Evolutionary conservation across 1,140 invertebrate species (phyloP).

Genomic region (Sarcophaga bullata): DNA sequence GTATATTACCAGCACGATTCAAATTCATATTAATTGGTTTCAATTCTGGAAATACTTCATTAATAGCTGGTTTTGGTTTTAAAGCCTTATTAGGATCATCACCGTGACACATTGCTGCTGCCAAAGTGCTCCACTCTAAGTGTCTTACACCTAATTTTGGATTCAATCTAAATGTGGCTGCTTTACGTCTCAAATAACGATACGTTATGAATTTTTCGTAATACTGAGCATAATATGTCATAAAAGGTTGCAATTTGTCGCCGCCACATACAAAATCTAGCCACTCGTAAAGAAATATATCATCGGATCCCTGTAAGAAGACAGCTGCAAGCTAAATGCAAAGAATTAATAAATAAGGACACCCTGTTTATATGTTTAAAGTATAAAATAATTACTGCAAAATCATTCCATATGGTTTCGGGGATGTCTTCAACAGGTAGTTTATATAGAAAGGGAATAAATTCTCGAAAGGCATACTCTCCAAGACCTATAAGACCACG

Average conservation of each 20-base stretch:
- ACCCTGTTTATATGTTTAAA: slow-evolving; percentile 25
- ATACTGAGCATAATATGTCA: slow-evolving; percentile 54
- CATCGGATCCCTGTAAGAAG: slow-evolving; percentile 55
- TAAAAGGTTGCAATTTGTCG: slow-evolving; percentile 56
- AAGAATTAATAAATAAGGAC: slow-evolving; percentile 19
- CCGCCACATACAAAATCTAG: slow-evolving; percentile 58
- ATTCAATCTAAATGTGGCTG: slow-evolving; percentile 48
- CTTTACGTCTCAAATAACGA: slow-evolving; percentile 6
- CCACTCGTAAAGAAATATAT: slow-evolving; percentile 64
- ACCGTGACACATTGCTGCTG: slow-evolving; percentile 63
- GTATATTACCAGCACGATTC: slow-evolving; percentile 58
- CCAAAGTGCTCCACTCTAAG: slow-evolving; percentile 59
- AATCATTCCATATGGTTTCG: slow-evolving; percentile 54
- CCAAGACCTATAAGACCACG: slow-evolving; percentile 59
- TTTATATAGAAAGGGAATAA: slow-evolving; percentile 62
- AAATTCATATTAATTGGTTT: slow-evolving; percentile 54
- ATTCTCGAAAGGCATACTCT: slow-evolving; percentile 63
- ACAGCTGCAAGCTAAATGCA: slow-evolving; percentile 51
- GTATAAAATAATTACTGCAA: slow-evolving; percentile 47
- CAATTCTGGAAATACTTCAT: slow-evolving; percentile 56
- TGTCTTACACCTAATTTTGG: slow-evolving; percentile 58
- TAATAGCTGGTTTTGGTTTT: slow-evolving; percentile 54
- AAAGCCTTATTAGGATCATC: slow-evolving; percentile 61
- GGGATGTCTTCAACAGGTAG: slow-evolving; percentile 52
- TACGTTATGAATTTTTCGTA: slow-evolving; percentile 40